These are phyloP conservation scores for Clupea harengus DNA, from an alignment of 2,113 vertebrate genomes.

Conservation along the genomic window DNA sequence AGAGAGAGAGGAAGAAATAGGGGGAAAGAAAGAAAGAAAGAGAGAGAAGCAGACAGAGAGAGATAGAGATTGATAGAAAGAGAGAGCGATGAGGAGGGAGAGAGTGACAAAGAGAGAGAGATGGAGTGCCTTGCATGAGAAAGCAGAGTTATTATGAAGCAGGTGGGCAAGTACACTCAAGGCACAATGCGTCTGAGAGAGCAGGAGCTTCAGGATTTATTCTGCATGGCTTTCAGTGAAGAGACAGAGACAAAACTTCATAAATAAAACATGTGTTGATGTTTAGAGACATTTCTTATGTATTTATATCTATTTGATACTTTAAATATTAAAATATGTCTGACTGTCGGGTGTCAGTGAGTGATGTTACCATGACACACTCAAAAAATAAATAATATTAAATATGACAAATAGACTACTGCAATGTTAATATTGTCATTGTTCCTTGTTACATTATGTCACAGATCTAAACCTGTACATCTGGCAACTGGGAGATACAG, in stretches of 20 bases:
- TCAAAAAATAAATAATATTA: too few relatives aligned
- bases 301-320: neutral
- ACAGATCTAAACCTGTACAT: too few relatives aligned
- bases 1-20: constrained; percentile 31
- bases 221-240: neutral
- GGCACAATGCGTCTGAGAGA: neutral
- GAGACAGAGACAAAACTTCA: neutral
- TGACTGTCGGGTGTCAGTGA: too few relatives aligned
- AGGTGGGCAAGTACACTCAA: neutral
- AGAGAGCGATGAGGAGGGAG: neutral
- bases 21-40: constrained; percentile 28
- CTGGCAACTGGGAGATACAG: too few relatives aligned
- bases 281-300: neutral
- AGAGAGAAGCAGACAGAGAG: constrained; percentile 26
- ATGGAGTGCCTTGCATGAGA: neutral
- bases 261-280: neutral
- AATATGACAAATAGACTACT: too few relatives aligned
- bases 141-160: neutral
- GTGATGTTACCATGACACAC: too few relatives aligned
- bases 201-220: neutral
- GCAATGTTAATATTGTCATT: too few relatives aligned
- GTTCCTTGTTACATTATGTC: too few relatives aligned
- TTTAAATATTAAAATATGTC: too few relatives aligned
- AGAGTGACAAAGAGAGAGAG: neutral
- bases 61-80: neutral